These are phyloP conservation scores for Melospiza georgiana DNA, from an alignment of 2,113 vertebrate species.

Conservation along the genomic window DNA sequence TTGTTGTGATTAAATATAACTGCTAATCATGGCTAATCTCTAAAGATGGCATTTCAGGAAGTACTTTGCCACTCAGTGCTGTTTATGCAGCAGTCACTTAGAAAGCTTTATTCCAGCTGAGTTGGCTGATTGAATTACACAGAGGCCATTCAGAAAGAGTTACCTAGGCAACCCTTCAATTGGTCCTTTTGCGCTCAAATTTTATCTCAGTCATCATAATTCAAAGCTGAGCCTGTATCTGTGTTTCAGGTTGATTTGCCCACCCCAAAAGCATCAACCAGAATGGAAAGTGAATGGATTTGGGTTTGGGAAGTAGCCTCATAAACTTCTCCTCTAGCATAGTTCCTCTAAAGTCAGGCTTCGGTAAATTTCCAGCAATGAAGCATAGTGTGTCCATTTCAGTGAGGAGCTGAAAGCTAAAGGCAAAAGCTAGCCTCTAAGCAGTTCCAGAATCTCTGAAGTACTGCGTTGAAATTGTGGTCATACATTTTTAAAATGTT, in stretches of 20 bases:
- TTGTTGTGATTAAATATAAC: not conserved
- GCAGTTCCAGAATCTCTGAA: not conserved
- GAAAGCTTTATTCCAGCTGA: constrained; percentile 9
- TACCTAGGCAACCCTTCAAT: constrained; percentile 34
- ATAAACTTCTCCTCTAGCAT: not conserved
- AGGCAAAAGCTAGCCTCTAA: not conserved
- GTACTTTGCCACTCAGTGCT: not conserved
- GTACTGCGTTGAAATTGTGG: not conserved
- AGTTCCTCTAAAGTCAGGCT: not conserved
- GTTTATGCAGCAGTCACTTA: not conserved
- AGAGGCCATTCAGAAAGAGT: constrained; percentile 4
- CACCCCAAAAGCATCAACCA: not conserved
- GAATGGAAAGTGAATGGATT: not conserved
- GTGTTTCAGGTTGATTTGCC: not conserved
- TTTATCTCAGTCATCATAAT: not conserved
- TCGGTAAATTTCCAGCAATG: not conserved
- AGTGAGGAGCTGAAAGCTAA: not conserved
- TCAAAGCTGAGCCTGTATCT: not conserved
- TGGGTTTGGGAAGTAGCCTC: not conserved
- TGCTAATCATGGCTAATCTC: not conserved
- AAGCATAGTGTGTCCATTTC: not conserved
- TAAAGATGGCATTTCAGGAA: constrained; percentile 10
- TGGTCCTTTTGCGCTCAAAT: not conserved
- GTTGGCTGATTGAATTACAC: not conserved
- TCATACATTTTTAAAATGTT: not conserved